Percentiles rank a stretch among this genome's conserved stretches.
These are phyloP conservation scores for Amia ocellicauda DNA, from an alignment of 2,113 vertebrate genomes.

Conservation along the genomic window DNA sequence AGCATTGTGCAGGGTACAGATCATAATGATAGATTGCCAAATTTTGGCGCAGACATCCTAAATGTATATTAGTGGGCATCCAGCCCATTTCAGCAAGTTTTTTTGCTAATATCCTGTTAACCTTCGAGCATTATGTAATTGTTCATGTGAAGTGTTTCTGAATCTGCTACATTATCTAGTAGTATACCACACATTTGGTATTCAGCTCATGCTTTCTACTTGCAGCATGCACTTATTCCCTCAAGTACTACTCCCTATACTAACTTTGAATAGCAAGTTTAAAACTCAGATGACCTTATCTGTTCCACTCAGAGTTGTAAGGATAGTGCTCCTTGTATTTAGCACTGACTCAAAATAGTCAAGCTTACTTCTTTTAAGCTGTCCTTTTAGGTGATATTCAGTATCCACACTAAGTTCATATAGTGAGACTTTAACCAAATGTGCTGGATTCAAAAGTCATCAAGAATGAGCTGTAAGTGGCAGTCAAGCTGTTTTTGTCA, in stretches of 20 bases:
- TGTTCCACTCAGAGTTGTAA: background rate
- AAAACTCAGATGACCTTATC: background rate
- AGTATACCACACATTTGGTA: background rate
- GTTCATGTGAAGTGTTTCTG: too few species aligned
- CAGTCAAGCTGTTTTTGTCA: constrained; percentile 16
- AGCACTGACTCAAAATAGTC: too few species aligned
- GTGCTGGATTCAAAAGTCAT: constrained; percentile 1
- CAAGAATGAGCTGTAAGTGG: background rate
- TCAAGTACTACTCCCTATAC: background rate
- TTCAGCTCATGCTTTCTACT: background rate
- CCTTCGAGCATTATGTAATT: too few species aligned
- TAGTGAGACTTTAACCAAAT: constrained; percentile 1
- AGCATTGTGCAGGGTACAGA: too few species aligned
- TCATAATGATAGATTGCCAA: too few species aligned
- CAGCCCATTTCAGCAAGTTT: background rate
- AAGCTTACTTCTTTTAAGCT: too few species aligned
- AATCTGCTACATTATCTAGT: too few species aligned
- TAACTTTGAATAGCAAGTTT: background rate
- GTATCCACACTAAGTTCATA: background rate
- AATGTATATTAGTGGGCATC: background rate
- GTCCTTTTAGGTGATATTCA: background rate
- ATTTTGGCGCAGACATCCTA: too few species aligned
- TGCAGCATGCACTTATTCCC: background rate
- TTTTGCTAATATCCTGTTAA: too few species aligned
- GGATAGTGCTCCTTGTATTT: too few species aligned